A percentile compares a stretch with the other conserved stretches of the same genome.
Conservation (phyloP, 2,797 vertebrate genomes). For the Cetoscarus ocellatus region DNA sequence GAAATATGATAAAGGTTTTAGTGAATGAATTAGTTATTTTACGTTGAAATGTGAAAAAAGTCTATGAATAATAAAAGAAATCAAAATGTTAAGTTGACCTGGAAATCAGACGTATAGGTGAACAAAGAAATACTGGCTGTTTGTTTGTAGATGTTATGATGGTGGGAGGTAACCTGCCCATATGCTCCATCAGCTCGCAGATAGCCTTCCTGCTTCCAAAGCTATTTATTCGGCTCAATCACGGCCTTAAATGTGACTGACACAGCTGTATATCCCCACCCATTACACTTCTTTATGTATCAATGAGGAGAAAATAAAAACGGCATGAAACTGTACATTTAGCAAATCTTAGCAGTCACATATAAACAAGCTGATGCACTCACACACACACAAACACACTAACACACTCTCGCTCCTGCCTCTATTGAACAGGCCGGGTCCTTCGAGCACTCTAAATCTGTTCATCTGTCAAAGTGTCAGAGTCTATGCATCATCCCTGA, state of each 20-base stretch:
- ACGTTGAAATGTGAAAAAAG: not conserved
- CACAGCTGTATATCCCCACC: constrained; percentile 24
- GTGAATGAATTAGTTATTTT: not conserved
- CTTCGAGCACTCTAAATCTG: constrained; percentile 85
- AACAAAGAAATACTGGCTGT: constrained; percentile 6
- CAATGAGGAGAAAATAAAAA: constrained; percentile 64
- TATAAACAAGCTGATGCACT: constrained; percentile 53
- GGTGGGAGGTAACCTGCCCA: constrained; percentile 1
- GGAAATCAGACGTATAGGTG: not conserved
- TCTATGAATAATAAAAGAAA: not conserved
- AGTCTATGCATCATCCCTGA: constrained; percentile 84
- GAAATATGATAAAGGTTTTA: not conserved
- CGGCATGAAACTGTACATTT: constrained; percentile 59
- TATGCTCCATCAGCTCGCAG: constrained; percentile 23
- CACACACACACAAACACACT: constrained; percentile 34
- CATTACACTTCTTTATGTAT: constrained; percentile 53
- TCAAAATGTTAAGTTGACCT: not conserved
- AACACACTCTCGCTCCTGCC: constrained; percentile 50
- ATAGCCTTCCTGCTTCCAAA: constrained; percentile 1
- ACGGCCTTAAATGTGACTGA: constrained; percentile 41
- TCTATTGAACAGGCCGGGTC: constrained; percentile 81
- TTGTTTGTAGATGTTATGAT: constrained; percentile 7
- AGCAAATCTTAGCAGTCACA: constrained; percentile 57
- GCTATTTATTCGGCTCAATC: constrained; percentile 29
- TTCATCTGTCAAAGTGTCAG: constrained; percentile 89